These are phyloP conservation scores for Parnassius glacialis DNA, from an alignment of 2,888 invertebrate species.

Conservation along the genomic window DNA sequence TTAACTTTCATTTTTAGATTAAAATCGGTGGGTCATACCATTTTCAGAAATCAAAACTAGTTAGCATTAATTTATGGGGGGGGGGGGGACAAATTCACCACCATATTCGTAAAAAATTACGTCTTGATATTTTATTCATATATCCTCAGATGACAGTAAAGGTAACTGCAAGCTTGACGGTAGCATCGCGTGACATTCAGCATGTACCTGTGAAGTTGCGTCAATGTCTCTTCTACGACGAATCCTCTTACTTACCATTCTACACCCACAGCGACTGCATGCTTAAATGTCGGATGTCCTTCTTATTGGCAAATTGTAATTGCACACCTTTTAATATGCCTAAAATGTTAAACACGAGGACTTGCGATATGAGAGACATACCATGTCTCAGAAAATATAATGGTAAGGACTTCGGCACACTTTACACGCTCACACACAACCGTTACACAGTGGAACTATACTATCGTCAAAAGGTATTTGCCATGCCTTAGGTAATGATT, in stretches of 20 bases:
- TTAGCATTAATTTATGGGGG: too few relatives aligned
- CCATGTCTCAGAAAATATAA: slow-evolving; percentile 68
- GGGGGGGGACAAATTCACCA: too few relatives aligned
- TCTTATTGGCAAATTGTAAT: slow-evolving; percentile 72
- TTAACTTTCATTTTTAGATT: too few relatives aligned
- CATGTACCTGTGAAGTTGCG: slow-evolving; percentile 65
- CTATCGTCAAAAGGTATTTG: too few relatives aligned
- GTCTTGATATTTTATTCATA: background rate
- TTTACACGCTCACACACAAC: too few relatives aligned
- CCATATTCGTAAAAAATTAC: too few relatives aligned
- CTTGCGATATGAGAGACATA: slow-evolving; percentile 77
- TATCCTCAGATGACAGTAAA: slow-evolving; percentile 59
- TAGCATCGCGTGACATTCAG: slow-evolving; percentile 70
- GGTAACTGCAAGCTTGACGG: slow-evolving; percentile 66
- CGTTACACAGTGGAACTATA: too few relatives aligned
- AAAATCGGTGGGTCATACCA: too few relatives aligned
- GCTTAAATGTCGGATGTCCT: slow-evolving; percentile 78
- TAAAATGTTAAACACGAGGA: slow-evolving; percentile 53
- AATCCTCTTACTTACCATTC: slow-evolving; percentile 64
- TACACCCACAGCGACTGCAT: slow-evolving; percentile 82
- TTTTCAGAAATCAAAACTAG: too few relatives aligned
- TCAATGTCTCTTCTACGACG: slow-evolving; percentile 81
- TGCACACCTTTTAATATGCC: slow-evolving; percentile 82
- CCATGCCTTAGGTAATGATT: too few relatives aligned
- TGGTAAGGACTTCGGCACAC: slow-evolving; percentile 47